Conservation (phyloP, 2,888 invertebrate genomes). For the Psylliodes chrysocephalus region DNA sequence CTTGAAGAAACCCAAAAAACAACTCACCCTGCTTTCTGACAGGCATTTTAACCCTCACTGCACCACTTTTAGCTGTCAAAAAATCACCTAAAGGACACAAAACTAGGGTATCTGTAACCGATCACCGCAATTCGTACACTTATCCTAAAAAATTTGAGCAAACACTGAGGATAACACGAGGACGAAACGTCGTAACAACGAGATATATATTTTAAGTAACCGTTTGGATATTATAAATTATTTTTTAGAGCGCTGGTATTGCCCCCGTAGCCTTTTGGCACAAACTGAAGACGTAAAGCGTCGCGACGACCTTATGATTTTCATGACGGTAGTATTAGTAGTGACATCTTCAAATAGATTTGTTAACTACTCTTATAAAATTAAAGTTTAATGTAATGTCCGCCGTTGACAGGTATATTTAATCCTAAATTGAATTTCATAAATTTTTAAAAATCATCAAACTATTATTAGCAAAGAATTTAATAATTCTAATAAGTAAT, state of each 20-base stretch:
- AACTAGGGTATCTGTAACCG: conserved; percentile 20
- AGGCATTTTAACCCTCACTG: conserved; percentile 68
- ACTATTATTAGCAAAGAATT: too few relatives aligned
- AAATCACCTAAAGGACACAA: conserved; percentile 38
- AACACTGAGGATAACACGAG: conserved; percentile 36
- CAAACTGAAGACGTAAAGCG: conserved; percentile 39
- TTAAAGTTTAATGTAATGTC: neutral
- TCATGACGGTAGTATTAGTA: neutral
- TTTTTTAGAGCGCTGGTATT: conserved; percentile 33
- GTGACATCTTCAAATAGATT: conserved; percentile 3
- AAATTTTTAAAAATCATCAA: too few relatives aligned
- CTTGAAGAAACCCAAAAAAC: conserved; percentile 54
- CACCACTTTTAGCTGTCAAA: conserved; percentile 36
- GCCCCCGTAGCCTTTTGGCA: conserved; percentile 42
- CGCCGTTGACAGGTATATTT: too few relatives aligned
- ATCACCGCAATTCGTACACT: neutral
- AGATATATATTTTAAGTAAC: conserved; percentile 8
- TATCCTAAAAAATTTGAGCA: conserved; percentile 23
- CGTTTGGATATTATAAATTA: conserved; percentile 19
- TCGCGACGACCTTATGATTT: conserved; percentile 35
- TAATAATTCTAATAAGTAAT: too few relatives aligned
- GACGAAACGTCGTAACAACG: conserved; percentile 14
- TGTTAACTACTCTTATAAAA: neutral
- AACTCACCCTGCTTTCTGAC: conserved; percentile 80
- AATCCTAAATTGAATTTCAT: too few relatives aligned